A percentile compares a stretch with the other conserved stretches of the same genome.
phyloP scores from a whole-genome alignment of 2,797 vertebrate species.

The Oryzias dopingdopingensis region DNA sequence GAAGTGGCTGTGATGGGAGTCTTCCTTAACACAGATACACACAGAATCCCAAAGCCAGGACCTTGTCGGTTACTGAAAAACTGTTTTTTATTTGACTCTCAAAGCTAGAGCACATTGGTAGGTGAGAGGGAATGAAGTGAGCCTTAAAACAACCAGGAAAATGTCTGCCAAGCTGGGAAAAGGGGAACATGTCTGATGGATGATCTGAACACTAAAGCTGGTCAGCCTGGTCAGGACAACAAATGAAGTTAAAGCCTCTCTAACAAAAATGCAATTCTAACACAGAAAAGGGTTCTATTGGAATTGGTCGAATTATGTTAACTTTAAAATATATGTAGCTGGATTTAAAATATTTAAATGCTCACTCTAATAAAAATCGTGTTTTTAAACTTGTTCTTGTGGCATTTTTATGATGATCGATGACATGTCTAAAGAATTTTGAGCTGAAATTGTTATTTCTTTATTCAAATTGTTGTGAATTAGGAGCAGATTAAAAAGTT shows the following conservation, averaged over 20 bases:
- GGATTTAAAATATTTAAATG: background rate
- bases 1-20: conserved; percentile 73
- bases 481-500: no score
- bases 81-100: conserved; percentile 45
- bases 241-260: background rate
- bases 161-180: conserved; percentile 1
- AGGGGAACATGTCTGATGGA: background rate
- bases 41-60: conserved; percentile 54
- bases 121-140: conserved; percentile 27
- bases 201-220: background rate
- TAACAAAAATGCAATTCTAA: background rate
- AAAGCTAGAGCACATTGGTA: conserved; percentile 37
- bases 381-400: no score
- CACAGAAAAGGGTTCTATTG: background rate
- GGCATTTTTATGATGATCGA: no score
- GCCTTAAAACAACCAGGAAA: conserved; percentile 7
- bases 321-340: background rate
- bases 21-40: conserved; percentile 67
- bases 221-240: background rate
- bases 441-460: no score
- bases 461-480: no score
- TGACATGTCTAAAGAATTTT: no score
- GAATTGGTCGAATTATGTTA: background rate
- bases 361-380: no score
- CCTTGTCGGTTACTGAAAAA: conserved; percentile 63